A percentile compares a stretch with the other conserved stretches of the same genome.
These are phyloP conservation scores for Acinonyx jubatus DNA, from an alignment of 2,113 vertebrate genomes.

Conservation along the genomic window DNA sequence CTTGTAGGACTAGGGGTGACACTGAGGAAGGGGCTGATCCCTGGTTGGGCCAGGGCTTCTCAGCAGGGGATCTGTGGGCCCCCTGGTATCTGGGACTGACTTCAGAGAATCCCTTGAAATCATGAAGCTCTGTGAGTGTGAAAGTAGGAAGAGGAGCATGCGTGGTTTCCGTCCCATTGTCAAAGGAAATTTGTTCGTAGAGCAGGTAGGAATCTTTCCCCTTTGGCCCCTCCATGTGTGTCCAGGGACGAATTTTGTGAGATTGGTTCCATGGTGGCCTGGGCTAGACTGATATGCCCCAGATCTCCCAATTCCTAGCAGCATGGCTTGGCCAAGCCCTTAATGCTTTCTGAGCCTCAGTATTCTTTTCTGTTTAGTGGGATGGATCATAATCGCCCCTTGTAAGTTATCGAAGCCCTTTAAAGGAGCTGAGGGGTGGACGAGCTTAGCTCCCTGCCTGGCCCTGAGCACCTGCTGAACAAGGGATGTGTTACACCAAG, in stretches of 20 bases:
- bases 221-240: background rate
- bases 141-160: background rate
- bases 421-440: background rate
- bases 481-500: background rate
- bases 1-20: no score
- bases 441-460: accelerated
- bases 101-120: background rate
- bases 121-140: background rate
- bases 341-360: background rate
- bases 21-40: no score
- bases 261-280: background rate
- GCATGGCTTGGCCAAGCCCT: no score
- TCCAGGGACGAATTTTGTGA: background rate
- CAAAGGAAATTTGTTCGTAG: background rate
- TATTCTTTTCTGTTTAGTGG: background rate
- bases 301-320: background rate
- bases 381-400: background rate
- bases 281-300: background rate
- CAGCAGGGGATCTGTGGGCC: no score
- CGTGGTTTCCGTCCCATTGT: background rate
- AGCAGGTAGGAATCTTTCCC: background rate
- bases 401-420: background rate
- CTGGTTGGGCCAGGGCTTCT: background rate
- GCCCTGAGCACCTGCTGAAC: background rate
- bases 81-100: background rate